phyloP scores from a whole-genome alignment of 2,113 vertebrate genomes.

The Cynopterus brachyotis region DNA sequence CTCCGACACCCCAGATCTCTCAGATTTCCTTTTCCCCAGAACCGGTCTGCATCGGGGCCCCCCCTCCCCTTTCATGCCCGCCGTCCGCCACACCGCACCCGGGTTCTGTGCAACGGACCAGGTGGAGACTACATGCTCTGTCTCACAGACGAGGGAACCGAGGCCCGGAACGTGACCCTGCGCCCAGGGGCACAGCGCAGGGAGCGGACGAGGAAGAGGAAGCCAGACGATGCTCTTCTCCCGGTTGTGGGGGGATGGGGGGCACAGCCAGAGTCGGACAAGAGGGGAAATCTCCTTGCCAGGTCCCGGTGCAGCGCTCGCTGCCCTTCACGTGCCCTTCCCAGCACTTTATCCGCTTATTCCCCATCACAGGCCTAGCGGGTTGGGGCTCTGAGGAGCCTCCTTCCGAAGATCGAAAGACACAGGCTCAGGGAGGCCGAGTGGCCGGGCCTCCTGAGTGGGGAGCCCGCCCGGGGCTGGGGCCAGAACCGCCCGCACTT shows the following conservation, averaged over 20 bases:
- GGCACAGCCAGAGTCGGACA: background rate
- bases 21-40: accelerated
- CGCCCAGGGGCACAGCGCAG: background rate
- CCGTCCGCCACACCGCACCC: accelerated
- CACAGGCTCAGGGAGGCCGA: background rate
- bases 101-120: background rate
- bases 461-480: accelerated
- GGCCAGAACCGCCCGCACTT: accelerated
- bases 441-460: too few species aligned
- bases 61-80: accelerated
- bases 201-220: background rate
- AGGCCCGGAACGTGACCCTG: accelerated
- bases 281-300: accelerated
- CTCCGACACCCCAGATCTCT: background rate
- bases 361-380: background rate
- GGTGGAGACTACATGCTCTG: accelerated
- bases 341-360: background rate
- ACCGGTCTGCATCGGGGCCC: accelerated
- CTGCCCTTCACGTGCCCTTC: accelerated
- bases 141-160: background rate
- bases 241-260: accelerated
- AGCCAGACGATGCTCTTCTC: accelerated
- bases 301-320: accelerated
- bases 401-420: background rate
- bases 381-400: background rate